Evolutionary conservation across 2,797 vertebrate species (phyloP), one percentile per base, ranked within the genome.

Genomic region (Urophycis tenuis): DNA sequence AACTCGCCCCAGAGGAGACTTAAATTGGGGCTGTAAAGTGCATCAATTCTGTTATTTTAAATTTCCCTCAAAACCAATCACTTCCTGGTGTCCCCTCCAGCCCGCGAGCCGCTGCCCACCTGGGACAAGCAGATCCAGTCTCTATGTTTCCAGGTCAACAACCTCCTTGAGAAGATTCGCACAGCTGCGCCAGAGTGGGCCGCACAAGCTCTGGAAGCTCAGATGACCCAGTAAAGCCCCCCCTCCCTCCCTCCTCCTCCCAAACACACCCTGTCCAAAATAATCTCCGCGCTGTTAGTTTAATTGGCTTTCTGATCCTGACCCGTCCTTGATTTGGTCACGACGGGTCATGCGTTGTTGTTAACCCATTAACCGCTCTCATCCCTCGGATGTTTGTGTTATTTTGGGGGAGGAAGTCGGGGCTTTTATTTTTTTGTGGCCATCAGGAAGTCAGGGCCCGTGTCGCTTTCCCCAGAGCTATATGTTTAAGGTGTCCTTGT

Each of bases 121-220:
- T 99, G 97, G 98, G 98, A 99, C 90, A 99, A 98, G 88, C 97
- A 99, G 91, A 99, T 99, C 86, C 98, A 99, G 84, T 99, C 97
- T 0, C 92, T 99, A 81, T 99, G 98, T 92, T 99, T 99, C 90
- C 98, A 99, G 85, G 98, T 99, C 77, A 99, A 99, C 92, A 98
- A 98, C 87, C 94, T 99, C 29, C 90, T 99, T 87, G 97, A 99
- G 88, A 99, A 99, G 90, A 99, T 99, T 81, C 97, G 95, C 33
- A 92, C 93, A 84, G 96, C 95, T 1, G 96, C 96, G 36, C 97
- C 98, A 0, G 98, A 99, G 82, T 99, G 98, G 98, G 97, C 98
- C 0, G 95, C 96, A 0, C 97, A 97, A 81, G 96, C 97, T 8
- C 95, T 99, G 95, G 98, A 99, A 80, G 91, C 95, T 34, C 97